Percentiles rank a stretch among this genome's conserved stretches.
phyloP scores from a whole-genome alignment of 1,140 invertebrate genomes.

The Anastatus disparis region DNA sequence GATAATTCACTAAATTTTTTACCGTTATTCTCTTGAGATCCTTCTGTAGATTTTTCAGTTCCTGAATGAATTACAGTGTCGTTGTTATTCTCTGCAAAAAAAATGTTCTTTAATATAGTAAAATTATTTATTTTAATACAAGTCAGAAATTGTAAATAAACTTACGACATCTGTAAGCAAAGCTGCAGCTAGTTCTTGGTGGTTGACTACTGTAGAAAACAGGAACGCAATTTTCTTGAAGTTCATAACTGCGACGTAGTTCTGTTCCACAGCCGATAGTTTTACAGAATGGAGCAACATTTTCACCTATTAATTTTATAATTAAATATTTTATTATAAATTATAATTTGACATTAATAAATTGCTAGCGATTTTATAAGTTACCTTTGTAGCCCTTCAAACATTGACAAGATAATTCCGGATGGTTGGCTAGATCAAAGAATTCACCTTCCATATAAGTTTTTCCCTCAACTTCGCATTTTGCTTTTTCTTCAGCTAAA shows the following conservation, averaged over 20 bases:
- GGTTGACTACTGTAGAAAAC: slow-evolving; percentile 44
- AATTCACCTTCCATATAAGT: slow-evolving; percentile 48
- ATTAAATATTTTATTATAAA: too few species aligned
- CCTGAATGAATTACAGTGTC: slow-evolving; percentile 38
- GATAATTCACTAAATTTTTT: too few species aligned
- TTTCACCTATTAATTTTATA: slow-evolving; percentile 50
- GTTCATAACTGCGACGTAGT: slow-evolving; percentile 5
- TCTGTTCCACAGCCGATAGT: slow-evolving; percentile 40
- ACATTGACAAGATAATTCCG: slow-evolving; percentile 37
- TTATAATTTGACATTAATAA: too few species aligned
- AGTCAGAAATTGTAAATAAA: slow-evolving; percentile 26
- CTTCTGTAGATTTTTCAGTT: background rate
- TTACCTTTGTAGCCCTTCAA: slow-evolving; percentile 42
- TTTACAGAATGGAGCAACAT: slow-evolving; percentile 53
- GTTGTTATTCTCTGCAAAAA: slow-evolving; percentile 42
- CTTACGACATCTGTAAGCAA: slow-evolving; percentile 53
- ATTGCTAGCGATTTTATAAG: background rate
- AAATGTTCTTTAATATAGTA: background rate
- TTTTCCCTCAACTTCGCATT: slow-evolving; percentile 50
- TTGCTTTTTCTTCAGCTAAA: slow-evolving; percentile 40
- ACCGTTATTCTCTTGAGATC: background rate
- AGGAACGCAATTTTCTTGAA: slow-evolving; percentile 50
- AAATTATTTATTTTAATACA: too few species aligned
- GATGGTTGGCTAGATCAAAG: slow-evolving; percentile 42
- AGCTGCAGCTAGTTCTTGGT: slow-evolving; percentile 43